Evolutionary conservation across 2,113 vertebrate genomes (phyloP).

Genomic region (Pheucticus melanocephalus): DNA sequence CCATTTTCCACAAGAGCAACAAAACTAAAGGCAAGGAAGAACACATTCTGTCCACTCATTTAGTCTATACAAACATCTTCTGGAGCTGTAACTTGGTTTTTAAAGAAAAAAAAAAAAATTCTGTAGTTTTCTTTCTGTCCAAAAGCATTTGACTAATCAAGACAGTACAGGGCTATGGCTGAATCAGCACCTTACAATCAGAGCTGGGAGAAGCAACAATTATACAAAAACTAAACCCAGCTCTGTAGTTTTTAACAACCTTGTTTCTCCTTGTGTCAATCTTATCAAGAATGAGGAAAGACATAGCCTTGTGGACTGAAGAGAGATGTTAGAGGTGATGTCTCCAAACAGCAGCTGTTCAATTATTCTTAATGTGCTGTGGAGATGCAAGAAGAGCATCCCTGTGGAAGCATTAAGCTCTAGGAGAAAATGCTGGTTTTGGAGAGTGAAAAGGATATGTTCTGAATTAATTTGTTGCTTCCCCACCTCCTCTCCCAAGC

Average conservation of each 20-base stretch:
- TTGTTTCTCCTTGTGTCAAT: fast-evolving
- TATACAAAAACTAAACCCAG: background rate
- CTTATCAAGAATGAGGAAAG: background rate
- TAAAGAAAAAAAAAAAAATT: background rate
- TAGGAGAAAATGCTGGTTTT: background rate
- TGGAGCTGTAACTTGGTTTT: background rate
- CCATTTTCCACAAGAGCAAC: background rate
- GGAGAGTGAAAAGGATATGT: background rate
- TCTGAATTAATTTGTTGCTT: background rate
- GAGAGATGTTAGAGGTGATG: background rate
- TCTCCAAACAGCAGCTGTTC: background rate
- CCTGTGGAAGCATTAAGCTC: background rate
- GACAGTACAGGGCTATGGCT: background rate
- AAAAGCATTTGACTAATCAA: background rate
- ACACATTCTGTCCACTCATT: background rate
- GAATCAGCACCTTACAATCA: background rate
- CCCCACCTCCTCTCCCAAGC: background rate
- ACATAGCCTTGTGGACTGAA: background rate
- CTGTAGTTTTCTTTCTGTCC: background rate
- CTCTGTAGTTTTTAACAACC: background rate
- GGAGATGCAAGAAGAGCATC: background rate
- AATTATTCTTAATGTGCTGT: background rate
- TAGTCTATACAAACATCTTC: background rate
- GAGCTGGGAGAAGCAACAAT: background rate
- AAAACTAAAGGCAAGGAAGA: background rate